These are phyloP conservation scores for Hypotaenidia okinawae DNA, from an alignment of 2,797 vertebrate species.

Conservation along the genomic window DNA sequence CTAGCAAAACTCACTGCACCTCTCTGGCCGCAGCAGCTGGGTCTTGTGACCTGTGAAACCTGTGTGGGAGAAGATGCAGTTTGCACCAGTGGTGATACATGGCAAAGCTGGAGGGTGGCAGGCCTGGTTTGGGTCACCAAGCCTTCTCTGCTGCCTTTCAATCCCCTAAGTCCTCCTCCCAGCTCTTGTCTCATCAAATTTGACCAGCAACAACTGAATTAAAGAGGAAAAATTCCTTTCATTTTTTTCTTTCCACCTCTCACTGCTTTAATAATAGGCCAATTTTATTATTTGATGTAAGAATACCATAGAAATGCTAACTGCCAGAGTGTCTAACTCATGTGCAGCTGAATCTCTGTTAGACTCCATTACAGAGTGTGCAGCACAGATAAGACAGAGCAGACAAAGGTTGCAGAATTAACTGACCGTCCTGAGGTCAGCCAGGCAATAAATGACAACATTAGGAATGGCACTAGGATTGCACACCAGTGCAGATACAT, in stretches of 20 bases:
- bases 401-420: neutral
- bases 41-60: neutral
- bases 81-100: neutral
- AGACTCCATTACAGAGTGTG: neutral
- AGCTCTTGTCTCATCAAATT: neutral
- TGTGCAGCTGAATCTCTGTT: neutral
- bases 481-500: neutral
- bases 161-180: neutral
- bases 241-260: neutral
- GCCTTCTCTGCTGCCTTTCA: neutral
- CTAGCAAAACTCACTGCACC: rapidly evolving
- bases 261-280: neutral
- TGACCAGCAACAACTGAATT: neutral
- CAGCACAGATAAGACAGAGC: neutral
- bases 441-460: neutral
- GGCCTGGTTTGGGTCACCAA: neutral
- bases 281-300: neutral
- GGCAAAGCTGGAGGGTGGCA: neutral
- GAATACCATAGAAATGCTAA: neutral
- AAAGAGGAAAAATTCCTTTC: neutral
- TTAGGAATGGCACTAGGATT: neutral
- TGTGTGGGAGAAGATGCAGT: neutral
- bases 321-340: neutral
- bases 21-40: neutral
- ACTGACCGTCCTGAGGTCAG: neutral